Conservation (phyloP, 1,140 invertebrate genomes). For the Sesamia nonagrioides region DNA sequence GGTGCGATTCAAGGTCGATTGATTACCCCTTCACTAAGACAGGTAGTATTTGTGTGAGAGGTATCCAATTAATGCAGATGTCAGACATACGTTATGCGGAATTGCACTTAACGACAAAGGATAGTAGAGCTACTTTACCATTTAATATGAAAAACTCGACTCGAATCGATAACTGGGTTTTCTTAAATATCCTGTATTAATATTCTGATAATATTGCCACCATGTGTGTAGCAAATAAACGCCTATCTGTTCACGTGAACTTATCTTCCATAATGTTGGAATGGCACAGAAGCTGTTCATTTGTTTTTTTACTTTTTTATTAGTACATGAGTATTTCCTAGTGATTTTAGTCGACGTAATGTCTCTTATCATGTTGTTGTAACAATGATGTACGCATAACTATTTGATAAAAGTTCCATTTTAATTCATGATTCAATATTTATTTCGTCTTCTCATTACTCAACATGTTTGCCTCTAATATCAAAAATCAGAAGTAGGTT, state of each 20-base stretch:
- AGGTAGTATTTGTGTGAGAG: neutral
- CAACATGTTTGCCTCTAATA: too few species aligned
- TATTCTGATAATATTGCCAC: neutral
- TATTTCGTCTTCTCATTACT: neutral
- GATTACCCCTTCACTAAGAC: neutral
- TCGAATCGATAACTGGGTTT: neutral
- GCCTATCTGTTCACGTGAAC: neutral
- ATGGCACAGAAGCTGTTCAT: neutral
- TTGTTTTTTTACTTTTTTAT: slow-evolving; percentile 1
- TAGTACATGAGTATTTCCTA: slow-evolving; percentile 17
- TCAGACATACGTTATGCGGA: too few species aligned
- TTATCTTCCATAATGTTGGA: neutral
- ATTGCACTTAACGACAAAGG: too few species aligned
- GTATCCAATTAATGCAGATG: neutral
- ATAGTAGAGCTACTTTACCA: neutral
- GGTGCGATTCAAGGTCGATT: neutral
- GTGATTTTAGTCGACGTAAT: slow-evolving; percentile 6
- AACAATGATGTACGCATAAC: neutral
- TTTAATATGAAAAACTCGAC: neutral
- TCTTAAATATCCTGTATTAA: neutral
- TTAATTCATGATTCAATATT: neutral
- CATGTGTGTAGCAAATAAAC: neutral
- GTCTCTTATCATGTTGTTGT: slow-evolving; percentile 14
- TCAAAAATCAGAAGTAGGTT: too few species aligned
- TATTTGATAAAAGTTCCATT: neutral